A percentile compares a stretch with the other conserved stretches of the same genome.
Evolutionary conservation across 2,888 invertebrate species (phyloP).

Genomic region (Serripes groenlandicus): DNA sequence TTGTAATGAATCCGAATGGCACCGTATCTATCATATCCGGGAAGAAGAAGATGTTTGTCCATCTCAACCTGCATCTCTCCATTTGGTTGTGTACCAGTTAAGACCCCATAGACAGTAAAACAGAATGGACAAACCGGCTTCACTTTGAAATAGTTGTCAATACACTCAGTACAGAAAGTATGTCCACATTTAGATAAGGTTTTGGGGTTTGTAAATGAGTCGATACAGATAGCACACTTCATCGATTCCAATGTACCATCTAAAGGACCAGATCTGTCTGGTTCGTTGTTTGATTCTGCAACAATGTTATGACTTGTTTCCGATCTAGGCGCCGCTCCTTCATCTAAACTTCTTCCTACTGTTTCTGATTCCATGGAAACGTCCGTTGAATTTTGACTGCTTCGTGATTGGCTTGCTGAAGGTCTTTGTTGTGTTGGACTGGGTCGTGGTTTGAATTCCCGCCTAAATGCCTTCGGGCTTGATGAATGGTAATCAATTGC

Average conservation of each 20-base stretch:
- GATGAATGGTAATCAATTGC: background rate
- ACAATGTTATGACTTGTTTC: background rate
- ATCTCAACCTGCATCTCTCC: conserved; percentile 46
- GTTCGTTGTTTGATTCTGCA: background rate
- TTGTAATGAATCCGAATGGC: conserved; percentile 80
- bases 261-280: background rate
- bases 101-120: conserved; percentile 58
- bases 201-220: conserved; percentile 42
- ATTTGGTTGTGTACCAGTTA: conserved; percentile 68
- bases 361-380: background rate
- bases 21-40: conserved; percentile 59
- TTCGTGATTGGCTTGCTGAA: background rate
- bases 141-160: conserved; percentile 50
- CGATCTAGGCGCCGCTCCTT: background rate
- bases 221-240: conserved; percentile 66
- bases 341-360: background rate
- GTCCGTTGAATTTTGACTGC: background rate
- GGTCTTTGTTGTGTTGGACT: background rate
- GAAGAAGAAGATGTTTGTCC: background rate
- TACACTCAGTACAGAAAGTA: conserved; percentile 62
- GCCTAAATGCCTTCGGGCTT: background rate
- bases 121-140: conserved; percentile 87
- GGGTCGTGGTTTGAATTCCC: background rate
- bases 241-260: background rate
- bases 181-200: conserved; percentile 60